Evolutionary conservation across 2,797 vertebrate genomes (phyloP), one percentile per base, ranked within the genome.

Genomic region (Macrochelys suwanniensis): DNA sequence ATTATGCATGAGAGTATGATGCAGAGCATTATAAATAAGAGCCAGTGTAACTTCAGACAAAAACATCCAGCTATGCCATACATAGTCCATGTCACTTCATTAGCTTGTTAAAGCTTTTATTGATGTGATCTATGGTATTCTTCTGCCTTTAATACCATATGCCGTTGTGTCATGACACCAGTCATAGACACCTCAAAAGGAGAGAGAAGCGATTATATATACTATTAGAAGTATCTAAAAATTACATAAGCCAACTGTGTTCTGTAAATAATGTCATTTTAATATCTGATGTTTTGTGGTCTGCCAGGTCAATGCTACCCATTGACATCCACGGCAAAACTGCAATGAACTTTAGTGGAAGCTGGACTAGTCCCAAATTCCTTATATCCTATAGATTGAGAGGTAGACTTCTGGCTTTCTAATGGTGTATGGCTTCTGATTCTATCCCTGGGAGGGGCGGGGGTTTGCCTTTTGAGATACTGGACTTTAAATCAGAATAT

Each of bases 231-330:
- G 57, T 56, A n/a, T 42, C 5, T 1, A 6, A 59, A 68, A 85
- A 82, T 88, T 9, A 1, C 8, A 10, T 83, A 2, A 3, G 25
- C 5, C 3, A 6, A 28, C 5, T 95, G 90, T 94, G 92, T 89
- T 82, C 47, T 5, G 92, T 80, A 65, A 85, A 45, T 82, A 84
- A 53, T 85, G 11, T 47, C 1, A 0, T 85, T 96, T 93, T 77
- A 59, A 74, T 92, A 88, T 92, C 50, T 94, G 71, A 16, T 82
- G 88, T 77, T 94, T 90, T 59, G 45, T 92, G 87, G 79, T 88
- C 88, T 88, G 90, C 47, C 90, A 93, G 33, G 82, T 3, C 3
- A 61, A 42, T 84, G 19, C 76, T 92, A 74, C 17, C 50, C 90
- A 33, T 61, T 84, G 76, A 19, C 71, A 50, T n/a, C 93, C 45